Percentiles rank a stretch among this genome's conserved stretches.
Evolutionary conservation across 2,888 invertebrate genomes (phyloP).

Genomic region (Ommatoiulus sabulosus): DNA sequence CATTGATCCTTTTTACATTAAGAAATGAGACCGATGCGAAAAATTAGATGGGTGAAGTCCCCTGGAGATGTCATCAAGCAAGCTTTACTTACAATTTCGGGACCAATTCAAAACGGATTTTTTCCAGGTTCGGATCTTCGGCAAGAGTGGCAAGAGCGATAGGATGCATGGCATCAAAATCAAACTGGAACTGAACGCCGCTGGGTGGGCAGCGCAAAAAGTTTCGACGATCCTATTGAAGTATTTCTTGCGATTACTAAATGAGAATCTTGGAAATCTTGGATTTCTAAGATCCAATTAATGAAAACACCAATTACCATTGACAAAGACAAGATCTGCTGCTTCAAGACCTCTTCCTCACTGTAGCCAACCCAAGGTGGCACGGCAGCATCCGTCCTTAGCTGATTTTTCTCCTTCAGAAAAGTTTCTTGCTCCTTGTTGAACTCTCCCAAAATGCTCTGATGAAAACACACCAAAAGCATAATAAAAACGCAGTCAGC

Average conservation of each 20-base stretch:
- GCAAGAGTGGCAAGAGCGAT: conserved; percentile 94
- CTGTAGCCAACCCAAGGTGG: conserved; percentile 96
- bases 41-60: background rate
- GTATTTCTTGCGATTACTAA: too few species aligned
- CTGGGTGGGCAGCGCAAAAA: conserved; percentile 96
- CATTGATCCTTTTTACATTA: conserved; percentile 76
- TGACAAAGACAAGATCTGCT: conserved; percentile 94
- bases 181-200: conserved; percentile 95
- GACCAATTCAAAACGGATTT: conserved; percentile 99
- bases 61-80: background rate
- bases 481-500: background rate
- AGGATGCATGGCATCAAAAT: conserved; percentile 91
- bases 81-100: conserved; percentile 91
- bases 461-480: conserved; percentile 62
- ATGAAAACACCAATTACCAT: conserved; percentile 72
- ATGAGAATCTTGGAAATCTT: too few species aligned
- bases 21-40: background rate
- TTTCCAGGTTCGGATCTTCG: conserved; percentile 94
- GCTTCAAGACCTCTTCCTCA: conserved; percentile 93
- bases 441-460: conserved; percentile 97
- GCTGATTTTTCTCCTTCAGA: conserved; percentile 85
- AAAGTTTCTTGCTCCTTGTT: conserved; percentile 97
- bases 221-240: conserved; percentile 88
- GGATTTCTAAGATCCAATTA: too few species aligned
- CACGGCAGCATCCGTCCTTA: conserved; percentile 69